Evolutionary conservation across 2,888 invertebrate species (phyloP), one percentile per base, ranked within the genome.

Genomic region (Mycalesis mineus): DNA sequence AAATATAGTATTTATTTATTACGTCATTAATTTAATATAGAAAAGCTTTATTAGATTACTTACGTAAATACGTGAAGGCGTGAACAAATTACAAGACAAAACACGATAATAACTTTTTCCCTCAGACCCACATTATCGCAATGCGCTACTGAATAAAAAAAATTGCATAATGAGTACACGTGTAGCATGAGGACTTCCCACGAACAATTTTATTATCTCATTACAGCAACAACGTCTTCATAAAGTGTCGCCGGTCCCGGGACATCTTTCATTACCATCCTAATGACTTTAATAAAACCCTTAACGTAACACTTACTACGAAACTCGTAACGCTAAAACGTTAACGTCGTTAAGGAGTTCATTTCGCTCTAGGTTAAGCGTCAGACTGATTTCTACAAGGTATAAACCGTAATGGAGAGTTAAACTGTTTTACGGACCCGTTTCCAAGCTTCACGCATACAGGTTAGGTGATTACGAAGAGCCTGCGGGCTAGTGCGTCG

Each of bases 141-240:
- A 62, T 59, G 45, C 54, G 59, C 58, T 57, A 57, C 56, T 58
- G 52, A 58, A 58, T 56, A 53, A 39, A 59, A 59, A 57, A 58
- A 61, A 61, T 29, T 44, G 44, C 61, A 59, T 65, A 64, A 65
- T 65, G 60, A 60, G 52, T 55, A 58, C 65, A 60, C 66, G 63
- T 65, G 69, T 64, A 67, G 57, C 5, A 5, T 22, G 5, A 22
- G 64, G 67, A 68, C 78, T 78, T 80, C 79, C 80, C 82, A 78
- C 78, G 75, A 74, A 73, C 74, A 69, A 73, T 74, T 81, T 80
- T 80, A 84, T 82, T 81, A 81, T 77, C 83, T 84, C 85, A 88
- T 87, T 87, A 87, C 75, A 67, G 74, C 77, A 83, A 76, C 79
- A 80, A 86, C 78, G 82, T 83, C 86, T 87, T 85, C 80, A 85